Base-by-base conservation (phyloP, 2,797 vertebrate species). In the Graptemys geographica region DNA sequence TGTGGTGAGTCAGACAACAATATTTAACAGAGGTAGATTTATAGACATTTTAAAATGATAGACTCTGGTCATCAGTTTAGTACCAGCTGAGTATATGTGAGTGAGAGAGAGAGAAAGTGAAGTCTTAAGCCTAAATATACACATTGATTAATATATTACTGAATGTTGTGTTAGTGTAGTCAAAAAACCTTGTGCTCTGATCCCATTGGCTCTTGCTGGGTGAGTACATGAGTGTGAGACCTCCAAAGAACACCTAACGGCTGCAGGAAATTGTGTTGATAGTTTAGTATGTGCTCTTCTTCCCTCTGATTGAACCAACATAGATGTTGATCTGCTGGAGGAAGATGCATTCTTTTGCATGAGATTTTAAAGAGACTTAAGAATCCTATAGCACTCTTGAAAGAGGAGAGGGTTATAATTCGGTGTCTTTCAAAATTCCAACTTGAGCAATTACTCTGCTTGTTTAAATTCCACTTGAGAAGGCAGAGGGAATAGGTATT, bases 141-240 rank as follows among this genome's bases (percentile, higher is more conserved):
- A 69, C 55, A 55, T 47, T 80, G 59, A 56, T 44, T 23, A 11
- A 37, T 44, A 21, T 79, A n/a, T 81, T 81, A 52, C 0, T 56
- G 57, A 78, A 57, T 4, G 2, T 33, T 89, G 25, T 56, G 79
- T 90, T 41, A 23, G 53, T 56, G 62, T 27, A 37, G 33, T 65
- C 49, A 76, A 13, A 47, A 15, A 19, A 12, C 15, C 15, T 41
- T 90, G 41, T 9, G 4, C 87, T 90, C 27, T 69, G 51, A 52
- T n/a, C 31, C 89, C 76, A 11, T 5, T 10, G 85, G 41, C 8
- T 47, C 23, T 78, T 94, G 69, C 44, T 83, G 81, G 59, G 25
- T 5, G 25, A 84, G 53, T 0, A 0, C 6, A 2, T 1, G 27
- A 81, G n/a, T 11, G 76, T 57, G 11, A 5, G 21, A 81, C 78